A percentile compares a stretch with the other conserved stretches of the same genome.
Evolutionary conservation across 2,113 vertebrate genomes (phyloP).

Genomic region (Triplophysa rosa): DNA sequence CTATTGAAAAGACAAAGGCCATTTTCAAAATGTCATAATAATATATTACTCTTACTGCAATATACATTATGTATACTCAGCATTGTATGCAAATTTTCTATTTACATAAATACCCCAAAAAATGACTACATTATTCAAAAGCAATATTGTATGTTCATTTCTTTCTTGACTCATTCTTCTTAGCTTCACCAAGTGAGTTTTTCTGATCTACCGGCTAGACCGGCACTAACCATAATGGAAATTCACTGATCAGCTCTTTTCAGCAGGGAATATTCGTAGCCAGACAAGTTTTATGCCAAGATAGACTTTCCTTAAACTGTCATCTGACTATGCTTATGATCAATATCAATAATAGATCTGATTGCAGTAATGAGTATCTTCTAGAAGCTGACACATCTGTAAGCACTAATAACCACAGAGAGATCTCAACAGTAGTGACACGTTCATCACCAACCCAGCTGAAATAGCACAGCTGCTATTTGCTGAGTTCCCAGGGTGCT

Average conservation of each 20-base stretch:
- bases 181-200: not conserved
- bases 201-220: no score
- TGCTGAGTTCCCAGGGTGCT: conserved; percentile 53
- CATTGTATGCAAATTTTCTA: not conserved
- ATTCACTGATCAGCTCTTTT: not conserved
- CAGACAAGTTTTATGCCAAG: not conserved
- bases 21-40: not conserved
- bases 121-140: not conserved
- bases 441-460: conserved; percentile 59
- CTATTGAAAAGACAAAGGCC: conserved; percentile 3
- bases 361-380: conserved; percentile 17
- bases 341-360: not conserved
- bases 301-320: not conserved
- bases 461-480: conserved; percentile 62
- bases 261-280: not conserved
- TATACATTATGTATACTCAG: not conserved
- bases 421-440: conserved; percentile 43
- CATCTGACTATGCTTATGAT: not conserved
- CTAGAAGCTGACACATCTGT: conserved; percentile 9
- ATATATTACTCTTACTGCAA: not conserved
- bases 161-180: no score
- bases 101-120: not conserved
- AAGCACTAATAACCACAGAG: conserved; percentile 2
- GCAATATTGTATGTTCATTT: no score
- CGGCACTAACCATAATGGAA: no score